Evolutionary conservation across 1,140 invertebrate species (phyloP).

Genomic region (Plodia interpunctella): DNA sequence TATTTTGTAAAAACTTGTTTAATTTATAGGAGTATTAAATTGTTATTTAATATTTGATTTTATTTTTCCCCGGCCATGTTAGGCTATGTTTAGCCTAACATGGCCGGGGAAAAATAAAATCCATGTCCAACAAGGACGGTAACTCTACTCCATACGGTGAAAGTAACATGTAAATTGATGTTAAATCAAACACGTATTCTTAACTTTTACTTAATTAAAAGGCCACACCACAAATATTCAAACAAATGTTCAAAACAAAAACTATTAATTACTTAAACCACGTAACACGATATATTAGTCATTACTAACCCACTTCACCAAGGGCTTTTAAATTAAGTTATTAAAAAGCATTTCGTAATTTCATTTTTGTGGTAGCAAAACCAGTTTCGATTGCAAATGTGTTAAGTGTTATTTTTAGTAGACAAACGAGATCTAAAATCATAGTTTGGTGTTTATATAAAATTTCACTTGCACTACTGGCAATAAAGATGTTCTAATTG

Average conservation of each 20-base stretch:
- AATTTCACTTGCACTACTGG: background rate
- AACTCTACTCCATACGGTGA: conserved; percentile 9
- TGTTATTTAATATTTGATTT: background rate
- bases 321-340: conserved; percentile 4
- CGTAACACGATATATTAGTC: conserved; percentile 1
- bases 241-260: conserved; percentile 5
- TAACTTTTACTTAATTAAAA: conserved; percentile 9
- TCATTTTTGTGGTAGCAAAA: conserved; percentile 4
- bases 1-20: too few relatives aligned
- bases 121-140: conserved; percentile 6
- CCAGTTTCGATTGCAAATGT: background rate
- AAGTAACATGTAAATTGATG: conserved; percentile 13
- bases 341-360: conserved; percentile 1
- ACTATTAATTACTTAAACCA: conserved; percentile 4
- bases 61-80: background rate
- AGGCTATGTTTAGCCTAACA: background rate
- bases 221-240: background rate
- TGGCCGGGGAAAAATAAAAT: background rate
- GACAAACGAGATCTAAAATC: background rate
- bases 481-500: too few relatives aligned
- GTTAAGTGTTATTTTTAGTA: conserved; percentile 2
- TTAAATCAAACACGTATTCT: conserved; percentile 15
- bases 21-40: too few relatives aligned
- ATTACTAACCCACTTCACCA: conserved; percentile 3
- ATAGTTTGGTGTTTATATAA: background rate